Percentiles rank a stretch among this genome's conserved stretches.
Evolutionary conservation across 2,888 invertebrate genomes (phyloP).

Genomic region (Eutolmus rufibarbis): DNA sequence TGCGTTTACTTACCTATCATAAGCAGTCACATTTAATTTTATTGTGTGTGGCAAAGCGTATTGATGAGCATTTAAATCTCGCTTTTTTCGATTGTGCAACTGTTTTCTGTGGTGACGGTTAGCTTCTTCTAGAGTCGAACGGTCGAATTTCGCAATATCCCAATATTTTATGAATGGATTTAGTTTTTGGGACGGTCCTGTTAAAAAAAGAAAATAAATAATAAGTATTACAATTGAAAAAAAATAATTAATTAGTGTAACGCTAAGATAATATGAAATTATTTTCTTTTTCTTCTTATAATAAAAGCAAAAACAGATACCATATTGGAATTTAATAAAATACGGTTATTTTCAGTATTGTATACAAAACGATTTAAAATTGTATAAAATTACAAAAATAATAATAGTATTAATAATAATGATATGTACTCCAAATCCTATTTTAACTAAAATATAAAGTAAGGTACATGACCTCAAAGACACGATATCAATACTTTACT

Average conservation of each 20-base stretch:
- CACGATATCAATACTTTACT: too few species aligned
- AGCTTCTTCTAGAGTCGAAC: conserved; percentile 57
- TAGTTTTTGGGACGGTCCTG: conserved; percentile 68
- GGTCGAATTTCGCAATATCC: conserved; percentile 80
- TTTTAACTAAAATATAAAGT: too few species aligned
- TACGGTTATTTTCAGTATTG: too few species aligned
- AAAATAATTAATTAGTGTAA: background rate
- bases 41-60: conserved; percentile 60
- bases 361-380: too few species aligned
- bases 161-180: conserved; percentile 82
- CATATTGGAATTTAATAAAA: too few species aligned
- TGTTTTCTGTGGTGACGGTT: conserved; percentile 61
- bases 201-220: conserved; percentile 50
- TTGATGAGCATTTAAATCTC: conserved; percentile 55
- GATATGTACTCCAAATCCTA: too few species aligned
- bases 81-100: conserved; percentile 56
- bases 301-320: too few species aligned
- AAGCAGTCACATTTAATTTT: conserved; percentile 61
- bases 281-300: too few species aligned
- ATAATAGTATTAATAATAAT: too few species aligned
- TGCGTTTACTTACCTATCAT: conserved; percentile 59
- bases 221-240: background rate
- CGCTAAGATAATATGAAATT: background rate
- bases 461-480: too few species aligned
- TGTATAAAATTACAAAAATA: too few species aligned